Base-by-base conservation (phyloP, 2,113 vertebrate genomes). In the Zosterops japonicus region DNA sequence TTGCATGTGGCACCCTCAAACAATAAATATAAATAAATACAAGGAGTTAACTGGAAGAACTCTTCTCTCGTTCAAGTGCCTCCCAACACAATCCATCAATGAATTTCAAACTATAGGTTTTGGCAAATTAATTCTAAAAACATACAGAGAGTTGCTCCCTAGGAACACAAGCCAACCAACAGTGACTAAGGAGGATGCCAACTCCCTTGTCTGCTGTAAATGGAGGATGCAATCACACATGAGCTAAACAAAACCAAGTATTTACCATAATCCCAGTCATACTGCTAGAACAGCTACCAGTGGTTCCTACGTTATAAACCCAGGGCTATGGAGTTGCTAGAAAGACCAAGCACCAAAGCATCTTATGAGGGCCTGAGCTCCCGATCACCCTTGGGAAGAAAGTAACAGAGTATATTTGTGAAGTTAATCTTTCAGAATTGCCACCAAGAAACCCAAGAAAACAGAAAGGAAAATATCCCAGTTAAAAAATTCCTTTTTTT, bases 1-100 rank as follows among this genome's bases (percentile, higher is more conserved):
- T 44, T 46, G 29, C 24, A 64, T 0, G 0, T 14, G 9, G 9
- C 49, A 86, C 27, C 21, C 41, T 65, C 24, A 78, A 81, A 74
- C 36, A 81, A 44, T 33, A 81, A 74, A 65, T 57, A 72, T 12
- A 69, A 85, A 86, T 39, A 69, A 75, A 56, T 31, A 47, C 9
- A 55, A 61, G 16, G 56, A 65, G 16, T 50, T 85, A 79, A n/a
- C 8, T 55, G 33, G 31, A 7, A 6, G 36, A 91, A 84, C 9
- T 39, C 23, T 63, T 83, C 57, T 72, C 50, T 74, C 14, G 80
- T n/a, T 41, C 41, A 72, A 65, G 9, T 46, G 12, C 15, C 16
- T 87, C 65, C 46, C 36, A 61, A 61, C 55, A 53, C n/a, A 83
- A 60, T 3, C 5, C 4, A 75, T 4, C 23, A 25, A 31, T 20